A percentile compares a stretch with the other conserved stretches of the same genome.
phyloP scores from a whole-genome alignment of 2,113 vertebrate species.

The Channa maculata region DNA sequence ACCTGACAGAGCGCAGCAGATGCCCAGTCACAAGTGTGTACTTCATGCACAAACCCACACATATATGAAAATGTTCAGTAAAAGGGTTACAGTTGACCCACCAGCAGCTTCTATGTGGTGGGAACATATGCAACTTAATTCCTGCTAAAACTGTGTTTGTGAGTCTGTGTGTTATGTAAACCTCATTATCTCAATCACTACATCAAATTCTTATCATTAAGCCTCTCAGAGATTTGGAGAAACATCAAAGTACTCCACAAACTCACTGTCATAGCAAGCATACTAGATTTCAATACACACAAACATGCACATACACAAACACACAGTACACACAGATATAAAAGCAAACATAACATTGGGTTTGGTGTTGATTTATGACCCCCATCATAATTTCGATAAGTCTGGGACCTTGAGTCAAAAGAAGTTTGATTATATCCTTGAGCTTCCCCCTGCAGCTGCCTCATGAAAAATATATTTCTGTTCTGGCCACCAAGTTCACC shows the following conservation, averaged over 20 bases:
- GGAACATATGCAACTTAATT: conserved; percentile 32
- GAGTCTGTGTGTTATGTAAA: conserved; percentile 55
- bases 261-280: conserved; percentile 16
- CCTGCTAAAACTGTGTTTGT: conserved; percentile 13
- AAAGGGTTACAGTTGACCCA: conserved; percentile 24
- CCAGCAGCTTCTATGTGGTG: conserved; percentile 5
- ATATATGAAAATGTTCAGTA: background rate
- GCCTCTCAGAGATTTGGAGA: conserved; percentile 58
- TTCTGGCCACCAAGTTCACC: conserved; percentile 73
- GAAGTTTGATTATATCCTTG: conserved; percentile 73
- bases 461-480: conserved; percentile 81
- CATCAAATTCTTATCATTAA: conserved; percentile 68
- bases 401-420: conserved; percentile 69
- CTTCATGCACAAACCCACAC: background rate
- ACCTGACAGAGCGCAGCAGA: conserved; percentile 16
- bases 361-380: conserved; percentile 60
- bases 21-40: background rate
- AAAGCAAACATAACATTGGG: conserved; percentile 26
- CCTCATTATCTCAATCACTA: conserved; percentile 71
- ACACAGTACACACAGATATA: conserved; percentile 12
- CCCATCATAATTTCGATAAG: conserved; percentile 48
- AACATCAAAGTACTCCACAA: conserved; percentile 62
- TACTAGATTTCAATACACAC: conserved; percentile 5
- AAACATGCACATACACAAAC: conserved; percentile 10
- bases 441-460: conserved; percentile 63